Conservation (phyloP, 2,797 vertebrate species). For the Sarcophilus harrisii region DNA sequence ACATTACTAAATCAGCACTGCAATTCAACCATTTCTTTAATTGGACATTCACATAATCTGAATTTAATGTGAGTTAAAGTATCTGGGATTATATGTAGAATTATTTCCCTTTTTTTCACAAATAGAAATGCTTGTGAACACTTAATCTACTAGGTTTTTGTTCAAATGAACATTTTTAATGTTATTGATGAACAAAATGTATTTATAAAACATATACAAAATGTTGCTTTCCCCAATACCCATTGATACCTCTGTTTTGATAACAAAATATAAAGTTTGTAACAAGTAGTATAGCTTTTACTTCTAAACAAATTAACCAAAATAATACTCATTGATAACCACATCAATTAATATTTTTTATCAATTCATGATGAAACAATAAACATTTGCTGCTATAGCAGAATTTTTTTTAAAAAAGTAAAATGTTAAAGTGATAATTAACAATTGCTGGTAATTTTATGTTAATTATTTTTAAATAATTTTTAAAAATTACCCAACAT, state of each 20-base stretch:
- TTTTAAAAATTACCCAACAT: slow-evolving; percentile 7
- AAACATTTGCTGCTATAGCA: neutral
- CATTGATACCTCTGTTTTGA: neutral
- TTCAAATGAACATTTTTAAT: slow-evolving; percentile 13
- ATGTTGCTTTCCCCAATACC: neutral
- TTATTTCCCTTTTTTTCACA: neutral
- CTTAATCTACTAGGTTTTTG: neutral
- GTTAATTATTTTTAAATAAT: slow-evolving; percentile 26
- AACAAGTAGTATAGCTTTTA: neutral
- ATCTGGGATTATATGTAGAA: neutral
- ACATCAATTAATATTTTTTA: neutral
- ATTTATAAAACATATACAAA: slow-evolving; percentile 2
- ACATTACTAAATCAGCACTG: neutral
- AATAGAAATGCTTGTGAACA: neutral
- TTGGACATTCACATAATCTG: neutral
- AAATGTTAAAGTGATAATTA: slow-evolving; percentile 25
- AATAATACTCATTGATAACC: neutral
- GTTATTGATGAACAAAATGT: neutral
- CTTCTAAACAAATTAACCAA: neutral
- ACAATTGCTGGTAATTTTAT: neutral
- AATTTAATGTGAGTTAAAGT: neutral
- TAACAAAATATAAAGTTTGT: slow-evolving; percentile 32
- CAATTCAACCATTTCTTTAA: neutral
- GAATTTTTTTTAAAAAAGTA: neutral
- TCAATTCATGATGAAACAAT: neutral